These are phyloP conservation scores for Linyphia triangularis DNA, from an alignment of 2,888 invertebrate species.

Conservation along the genomic window DNA sequence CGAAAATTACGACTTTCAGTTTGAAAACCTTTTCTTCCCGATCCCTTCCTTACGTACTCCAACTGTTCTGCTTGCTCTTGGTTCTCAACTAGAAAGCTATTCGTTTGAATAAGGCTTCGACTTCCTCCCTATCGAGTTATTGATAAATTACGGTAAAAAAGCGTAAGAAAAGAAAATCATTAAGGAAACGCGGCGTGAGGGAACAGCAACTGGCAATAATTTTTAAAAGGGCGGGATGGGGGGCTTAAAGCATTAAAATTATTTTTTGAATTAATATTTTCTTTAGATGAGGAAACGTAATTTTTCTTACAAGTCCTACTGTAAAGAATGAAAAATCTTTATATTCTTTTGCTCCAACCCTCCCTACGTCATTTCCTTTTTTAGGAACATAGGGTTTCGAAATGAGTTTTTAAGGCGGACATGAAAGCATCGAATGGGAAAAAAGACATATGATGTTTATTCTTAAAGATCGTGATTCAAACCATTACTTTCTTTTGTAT, in stretches of 20 bases:
- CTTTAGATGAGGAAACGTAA: slow-evolving; percentile 20
- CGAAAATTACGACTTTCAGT: slow-evolving; percentile 55
- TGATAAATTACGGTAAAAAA: slow-evolving; percentile 56
- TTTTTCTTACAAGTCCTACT: slow-evolving; percentile 27
- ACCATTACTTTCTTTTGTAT: slow-evolving; percentile 35
- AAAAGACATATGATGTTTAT: slow-evolving; percentile 56
- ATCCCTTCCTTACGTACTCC: neutral
- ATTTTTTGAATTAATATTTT: slow-evolving; percentile 69
- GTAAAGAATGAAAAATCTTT: slow-evolving; percentile 1
- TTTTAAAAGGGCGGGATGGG: slow-evolving; percentile 32
- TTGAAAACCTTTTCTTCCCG: slow-evolving; percentile 40
- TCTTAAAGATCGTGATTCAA: slow-evolving; percentile 53
- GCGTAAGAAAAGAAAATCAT: slow-evolving; percentile 34
- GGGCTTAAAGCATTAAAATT: slow-evolving; percentile 59
- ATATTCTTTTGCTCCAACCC: neutral
- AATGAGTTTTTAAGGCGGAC: slow-evolving; percentile 40
- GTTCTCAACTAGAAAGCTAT: slow-evolving; percentile 40
- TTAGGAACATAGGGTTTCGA: slow-evolving; percentile 10
- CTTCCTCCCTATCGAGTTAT: slow-evolving; percentile 60
- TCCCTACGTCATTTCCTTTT: slow-evolving; percentile 21
- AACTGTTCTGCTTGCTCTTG: slow-evolving; percentile 29
- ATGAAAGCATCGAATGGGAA: slow-evolving; percentile 39
- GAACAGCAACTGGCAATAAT: slow-evolving; percentile 23
- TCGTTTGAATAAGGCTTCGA: slow-evolving; percentile 35
- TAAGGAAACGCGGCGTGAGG: slow-evolving; percentile 18